Percentiles rank a stretch among this genome's conserved stretches.
phyloP scores from a whole-genome alignment of 2,888 invertebrate species.

The Lasius fuliginosus region DNA sequence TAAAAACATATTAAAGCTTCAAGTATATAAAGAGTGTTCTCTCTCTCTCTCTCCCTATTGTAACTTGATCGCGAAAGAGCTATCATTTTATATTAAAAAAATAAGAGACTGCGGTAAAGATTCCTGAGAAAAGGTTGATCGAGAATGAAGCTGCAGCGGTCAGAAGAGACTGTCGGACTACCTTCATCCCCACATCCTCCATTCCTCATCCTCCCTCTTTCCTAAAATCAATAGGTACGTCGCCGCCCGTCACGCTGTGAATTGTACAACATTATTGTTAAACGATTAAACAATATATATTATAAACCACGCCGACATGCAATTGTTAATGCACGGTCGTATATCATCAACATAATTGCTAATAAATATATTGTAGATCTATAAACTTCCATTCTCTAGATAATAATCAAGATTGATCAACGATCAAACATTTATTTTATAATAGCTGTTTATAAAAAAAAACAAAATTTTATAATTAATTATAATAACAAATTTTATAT shows the following conservation, averaged over 20 bases:
- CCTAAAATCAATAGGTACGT: conserved; percentile 84
- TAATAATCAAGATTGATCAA: neutral
- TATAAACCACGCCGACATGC: conserved; percentile 5
- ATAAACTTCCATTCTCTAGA: neutral
- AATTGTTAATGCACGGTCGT: neutral
- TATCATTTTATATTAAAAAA: conserved; percentile 10
- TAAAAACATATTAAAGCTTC: neutral
- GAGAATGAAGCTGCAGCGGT: conserved; percentile 66
- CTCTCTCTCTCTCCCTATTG: too few relatives aligned
- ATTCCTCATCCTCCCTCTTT: conserved; percentile 75
- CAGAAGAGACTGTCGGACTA: conserved; percentile 70
- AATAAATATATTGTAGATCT: conserved; percentile 9
- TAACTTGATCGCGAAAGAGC: neutral
- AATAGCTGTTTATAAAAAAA: neutral
- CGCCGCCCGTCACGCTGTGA: conserved; percentile 75
- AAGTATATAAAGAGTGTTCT: neutral
- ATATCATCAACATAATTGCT: neutral
- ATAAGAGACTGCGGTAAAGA: neutral
- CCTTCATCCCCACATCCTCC: conserved; percentile 69
- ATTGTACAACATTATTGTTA: conserved; percentile 72
- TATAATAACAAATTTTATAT: neutral
- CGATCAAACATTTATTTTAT: neutral
- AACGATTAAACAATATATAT: conserved; percentile 67
- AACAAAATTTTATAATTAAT: neutral
- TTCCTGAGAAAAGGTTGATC: conserved; percentile 43